phyloP scores from a whole-genome alignment of 2,888 invertebrate genomes.

The Xestoiulus laeticollis region DNA sequence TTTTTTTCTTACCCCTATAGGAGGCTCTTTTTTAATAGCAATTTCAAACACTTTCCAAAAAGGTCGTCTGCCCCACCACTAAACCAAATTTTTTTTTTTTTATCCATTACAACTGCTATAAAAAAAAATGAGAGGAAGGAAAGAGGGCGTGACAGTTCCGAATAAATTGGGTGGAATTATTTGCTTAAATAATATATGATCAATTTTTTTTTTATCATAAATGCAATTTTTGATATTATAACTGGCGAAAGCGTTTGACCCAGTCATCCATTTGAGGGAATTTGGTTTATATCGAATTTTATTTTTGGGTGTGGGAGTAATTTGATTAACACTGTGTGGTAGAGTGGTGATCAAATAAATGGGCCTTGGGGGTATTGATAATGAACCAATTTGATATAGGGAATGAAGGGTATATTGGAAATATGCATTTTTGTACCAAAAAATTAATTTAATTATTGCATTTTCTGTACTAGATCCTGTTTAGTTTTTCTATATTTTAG shows the following conservation, averaged over 20 bases:
- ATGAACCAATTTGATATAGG: no score
- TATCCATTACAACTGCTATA: background rate
- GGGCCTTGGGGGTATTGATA: no score
- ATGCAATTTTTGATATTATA: background rate
- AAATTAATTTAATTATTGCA: no score
- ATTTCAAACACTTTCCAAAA: conserved; percentile 47
- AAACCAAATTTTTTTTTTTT: background rate
- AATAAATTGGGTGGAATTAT: background rate
- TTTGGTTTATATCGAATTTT: no score
- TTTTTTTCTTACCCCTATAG: conserved; percentile 17
- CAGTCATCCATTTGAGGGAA: background rate
- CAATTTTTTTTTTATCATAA: background rate
- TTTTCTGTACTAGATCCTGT: no score
- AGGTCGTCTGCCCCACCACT: conserved; percentile 44
- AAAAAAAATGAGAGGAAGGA: background rate
- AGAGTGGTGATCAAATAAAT: no score
- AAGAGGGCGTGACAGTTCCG: conserved; percentile 46
- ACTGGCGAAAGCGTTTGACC: conserved; percentile 7
- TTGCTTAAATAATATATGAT: background rate
- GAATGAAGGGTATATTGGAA: no score
- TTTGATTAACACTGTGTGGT: no score
- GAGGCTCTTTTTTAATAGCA: no score
- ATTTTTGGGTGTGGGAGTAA: background rate
- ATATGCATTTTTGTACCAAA: no score
- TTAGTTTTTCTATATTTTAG: no score